A percentile compares a stretch with the other conserved stretches of the same genome.
Conservation (phyloP, 2,113 vertebrate species). For the Crotalus viridis region DNA sequence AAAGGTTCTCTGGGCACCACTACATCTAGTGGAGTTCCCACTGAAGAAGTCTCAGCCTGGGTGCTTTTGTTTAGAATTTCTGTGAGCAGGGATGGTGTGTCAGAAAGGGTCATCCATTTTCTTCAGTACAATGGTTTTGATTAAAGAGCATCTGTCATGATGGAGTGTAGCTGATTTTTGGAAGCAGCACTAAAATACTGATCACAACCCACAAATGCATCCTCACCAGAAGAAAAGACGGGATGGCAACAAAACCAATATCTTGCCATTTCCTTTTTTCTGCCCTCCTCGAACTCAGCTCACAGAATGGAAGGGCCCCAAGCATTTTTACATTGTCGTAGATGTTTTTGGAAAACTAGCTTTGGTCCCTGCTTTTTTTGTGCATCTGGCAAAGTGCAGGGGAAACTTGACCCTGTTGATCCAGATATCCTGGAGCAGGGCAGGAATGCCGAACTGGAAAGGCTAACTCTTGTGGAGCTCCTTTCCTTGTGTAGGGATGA, state of each 20-base stretch:
- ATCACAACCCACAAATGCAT: background rate
- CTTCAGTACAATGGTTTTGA: background rate
- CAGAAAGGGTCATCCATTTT: slow-evolving; percentile 4
- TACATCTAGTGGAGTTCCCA: background rate
- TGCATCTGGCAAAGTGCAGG: background rate
- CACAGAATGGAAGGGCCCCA: background rate
- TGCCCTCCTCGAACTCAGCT: background rate
- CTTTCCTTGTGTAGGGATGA: background rate
- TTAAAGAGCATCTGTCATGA: background rate
- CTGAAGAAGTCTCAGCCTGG: background rate
- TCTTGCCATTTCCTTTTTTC: background rate
- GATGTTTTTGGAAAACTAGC: background rate
- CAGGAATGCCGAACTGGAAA: background rate
- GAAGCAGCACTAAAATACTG: background rate
- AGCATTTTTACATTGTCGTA: background rate
- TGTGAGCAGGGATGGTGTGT: background rate
- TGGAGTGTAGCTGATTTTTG: background rate
- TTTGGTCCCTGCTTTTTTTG: background rate
- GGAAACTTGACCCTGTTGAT: background rate
- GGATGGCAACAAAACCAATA: no score
- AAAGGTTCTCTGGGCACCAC: background rate
- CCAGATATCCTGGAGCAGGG: background rate
- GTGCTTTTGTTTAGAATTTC: slow-evolving; percentile 5
- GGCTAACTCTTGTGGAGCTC: background rate
- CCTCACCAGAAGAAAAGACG: background rate